Evolutionary conservation across 2,113 vertebrate species (phyloP), one percentile per base, ranked within the genome.

Genomic region (Trachemys scripta): DNA sequence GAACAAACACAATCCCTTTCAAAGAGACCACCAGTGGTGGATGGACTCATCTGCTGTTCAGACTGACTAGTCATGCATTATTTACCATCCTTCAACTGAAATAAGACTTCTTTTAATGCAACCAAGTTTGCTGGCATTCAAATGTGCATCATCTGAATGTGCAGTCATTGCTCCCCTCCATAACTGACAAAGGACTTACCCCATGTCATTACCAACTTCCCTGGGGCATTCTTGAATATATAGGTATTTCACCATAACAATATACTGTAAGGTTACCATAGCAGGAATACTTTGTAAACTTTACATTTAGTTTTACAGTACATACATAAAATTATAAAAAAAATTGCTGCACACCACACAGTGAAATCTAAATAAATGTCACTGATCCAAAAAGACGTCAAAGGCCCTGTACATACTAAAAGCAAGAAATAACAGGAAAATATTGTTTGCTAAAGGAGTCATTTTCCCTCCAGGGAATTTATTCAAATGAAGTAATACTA

Each of bases 71-170:
- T 94, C 81, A 6, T 56, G 19, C 0, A 29, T 49, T 5, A 51
- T 51, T 83, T 56, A n/a, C 7, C 42, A 2, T n/a, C 47, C 88
- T 29, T 11, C 69, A 12, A 45, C 17, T 4, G 24, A 69, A 56
- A 19, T 0, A 25, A 5, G 1, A 0, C 1, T 6, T 1, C n/a
- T 6, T 29, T 11, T 51, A 42, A 1, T 0, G 0, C 56, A 19
- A 13, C 69, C 1, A 1, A 11, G 59, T 19, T 4, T 2, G 17
- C 29, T 5, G 57, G 72, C 6, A 45, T 69, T 4, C 22, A 54
- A 2, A 12, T 80, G 24, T 27, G 16, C 89, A 35, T 20, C 13
- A 19, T 1, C 45, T 14, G 72, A 22, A 1, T 6, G 35, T n/a
- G 53, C 56, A 27, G 14, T 25, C 20, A 2, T 5, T 3, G 2